These are phyloP conservation scores for Tinea trinotella DNA, from an alignment of 2,888 invertebrate genomes.

Conservation along the genomic window DNA sequence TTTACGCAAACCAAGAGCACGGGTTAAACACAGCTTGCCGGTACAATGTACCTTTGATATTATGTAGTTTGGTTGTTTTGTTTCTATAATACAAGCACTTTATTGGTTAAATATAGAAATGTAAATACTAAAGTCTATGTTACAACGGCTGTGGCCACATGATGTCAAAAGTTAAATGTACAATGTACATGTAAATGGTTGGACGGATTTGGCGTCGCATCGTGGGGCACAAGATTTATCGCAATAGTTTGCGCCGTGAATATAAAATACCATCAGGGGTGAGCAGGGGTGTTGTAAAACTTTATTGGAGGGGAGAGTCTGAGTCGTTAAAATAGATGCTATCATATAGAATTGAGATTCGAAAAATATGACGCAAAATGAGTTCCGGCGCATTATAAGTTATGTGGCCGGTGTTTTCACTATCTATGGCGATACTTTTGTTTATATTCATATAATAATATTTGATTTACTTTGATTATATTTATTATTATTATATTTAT, in stretches of 20 bases:
- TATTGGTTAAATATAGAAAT: no score
- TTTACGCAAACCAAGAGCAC: no score
- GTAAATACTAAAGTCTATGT: no score
- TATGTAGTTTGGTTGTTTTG: no score
- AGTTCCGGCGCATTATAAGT: neutral
- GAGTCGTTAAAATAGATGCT: slow-evolving; percentile 16
- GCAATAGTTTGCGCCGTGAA: slow-evolving; percentile 16
- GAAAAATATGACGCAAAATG: slow-evolving; percentile 8
- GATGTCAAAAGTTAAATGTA: no score
- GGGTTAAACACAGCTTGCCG: no score
- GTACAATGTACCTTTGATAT: no score
- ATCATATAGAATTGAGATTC: neutral
- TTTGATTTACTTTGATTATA: neutral
- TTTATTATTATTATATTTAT: neutral
- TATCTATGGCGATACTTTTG: no score
- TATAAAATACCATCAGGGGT: slow-evolving; percentile 3
- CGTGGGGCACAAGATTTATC: slow-evolving; percentile 7
- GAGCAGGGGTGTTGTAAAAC: slow-evolving; percentile 31
- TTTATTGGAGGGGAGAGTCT: slow-evolving; percentile 31
- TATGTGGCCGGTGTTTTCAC: no score
- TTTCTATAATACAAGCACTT: no score
- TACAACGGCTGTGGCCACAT: no score
- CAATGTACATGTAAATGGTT: neutral
- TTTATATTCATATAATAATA: no score
- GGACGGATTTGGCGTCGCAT: neutral